Percentiles rank a stretch among this genome's conserved stretches.
Conservation (phyloP, 2,888 invertebrate genomes). For the Brachyopa scutellaris region DNA sequence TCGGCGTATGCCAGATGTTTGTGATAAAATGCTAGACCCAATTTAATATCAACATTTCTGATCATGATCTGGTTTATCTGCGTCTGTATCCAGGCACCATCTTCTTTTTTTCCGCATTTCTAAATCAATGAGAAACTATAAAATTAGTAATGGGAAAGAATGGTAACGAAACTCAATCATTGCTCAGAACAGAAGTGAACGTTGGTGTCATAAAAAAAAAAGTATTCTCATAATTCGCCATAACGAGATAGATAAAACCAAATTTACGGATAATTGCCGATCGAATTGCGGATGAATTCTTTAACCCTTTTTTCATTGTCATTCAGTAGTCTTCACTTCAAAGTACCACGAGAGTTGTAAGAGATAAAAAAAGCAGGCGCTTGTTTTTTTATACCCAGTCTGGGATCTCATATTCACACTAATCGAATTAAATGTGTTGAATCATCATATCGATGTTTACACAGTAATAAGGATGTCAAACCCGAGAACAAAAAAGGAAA, state of each 20-base stretch:
- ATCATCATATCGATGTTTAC: conserved; percentile 67
- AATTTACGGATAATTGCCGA: conserved; percentile 63
- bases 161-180: conserved; percentile 35
- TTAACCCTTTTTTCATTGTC: conserved; percentile 55
- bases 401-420: conserved; percentile 17
- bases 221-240: conserved; percentile 41
- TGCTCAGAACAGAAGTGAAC: conserved; percentile 7
- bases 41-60: no score
- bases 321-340: background rate
- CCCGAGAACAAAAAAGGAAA: background rate
- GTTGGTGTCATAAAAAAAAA: conserved; percentile 27
- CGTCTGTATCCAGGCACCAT: no score
- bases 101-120: no score
- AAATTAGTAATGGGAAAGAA: conserved; percentile 61
- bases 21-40: no score
- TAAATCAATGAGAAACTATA: conserved; percentile 18
- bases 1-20: no score
- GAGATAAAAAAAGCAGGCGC: background rate
- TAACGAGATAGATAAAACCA: conserved; percentile 53
- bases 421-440: conserved; percentile 71
- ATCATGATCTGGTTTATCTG: no score
- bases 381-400: background rate
- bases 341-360: background rate
- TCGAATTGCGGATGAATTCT: conserved; percentile 21
- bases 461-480: conserved; percentile 71